phyloP scores from a whole-genome alignment of 2,888 invertebrate genomes.

The Eupelmus urozonus region DNA sequence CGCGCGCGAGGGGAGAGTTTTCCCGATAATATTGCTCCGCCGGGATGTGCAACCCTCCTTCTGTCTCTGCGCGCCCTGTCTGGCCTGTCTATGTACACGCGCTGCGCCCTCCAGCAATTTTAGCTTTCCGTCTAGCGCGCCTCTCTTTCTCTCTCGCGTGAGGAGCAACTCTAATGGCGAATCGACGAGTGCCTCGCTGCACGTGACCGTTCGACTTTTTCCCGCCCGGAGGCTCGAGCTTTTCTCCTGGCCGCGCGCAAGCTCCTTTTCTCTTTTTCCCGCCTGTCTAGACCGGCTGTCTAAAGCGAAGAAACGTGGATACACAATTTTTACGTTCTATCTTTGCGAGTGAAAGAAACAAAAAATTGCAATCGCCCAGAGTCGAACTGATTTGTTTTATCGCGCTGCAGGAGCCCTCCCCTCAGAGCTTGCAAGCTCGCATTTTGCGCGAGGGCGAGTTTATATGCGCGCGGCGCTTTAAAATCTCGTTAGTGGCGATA shows the following conservation, averaged over 20 bases:
- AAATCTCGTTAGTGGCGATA: conserved; percentile 55
- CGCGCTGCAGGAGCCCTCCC: too few species aligned
- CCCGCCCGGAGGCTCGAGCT: conserved; percentile 14
- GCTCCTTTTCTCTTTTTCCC: neutral
- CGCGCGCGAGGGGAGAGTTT: conserved; percentile 57
- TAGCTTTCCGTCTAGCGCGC: conserved; percentile 3
- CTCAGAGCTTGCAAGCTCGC: neutral
- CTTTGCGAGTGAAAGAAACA: neutral
- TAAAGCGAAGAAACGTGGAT: neutral
- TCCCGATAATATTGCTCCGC: conserved; percentile 65
- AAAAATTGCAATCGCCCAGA: too few species aligned
- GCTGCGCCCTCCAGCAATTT: conserved; percentile 20
- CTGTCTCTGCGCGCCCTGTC: conserved; percentile 43
- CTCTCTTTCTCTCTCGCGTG: too few species aligned
- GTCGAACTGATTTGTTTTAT: neutral
- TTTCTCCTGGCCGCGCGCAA: neutral
- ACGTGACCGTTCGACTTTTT: conserved; percentile 51
- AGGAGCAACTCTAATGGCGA: conserved; percentile 35
- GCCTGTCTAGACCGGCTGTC: neutral
- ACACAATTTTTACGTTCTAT: neutral
- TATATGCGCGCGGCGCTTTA: conserved; percentile 32
- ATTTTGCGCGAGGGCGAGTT: neutral
- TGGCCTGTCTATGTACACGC: conserved; percentile 1
- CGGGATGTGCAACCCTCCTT: conserved; percentile 55
- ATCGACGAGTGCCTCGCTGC: conserved; percentile 1